Evolutionary conservation across 2,888 invertebrate genomes (phyloP).

Genomic region (Drosophila pseudotakahashii): DNA sequence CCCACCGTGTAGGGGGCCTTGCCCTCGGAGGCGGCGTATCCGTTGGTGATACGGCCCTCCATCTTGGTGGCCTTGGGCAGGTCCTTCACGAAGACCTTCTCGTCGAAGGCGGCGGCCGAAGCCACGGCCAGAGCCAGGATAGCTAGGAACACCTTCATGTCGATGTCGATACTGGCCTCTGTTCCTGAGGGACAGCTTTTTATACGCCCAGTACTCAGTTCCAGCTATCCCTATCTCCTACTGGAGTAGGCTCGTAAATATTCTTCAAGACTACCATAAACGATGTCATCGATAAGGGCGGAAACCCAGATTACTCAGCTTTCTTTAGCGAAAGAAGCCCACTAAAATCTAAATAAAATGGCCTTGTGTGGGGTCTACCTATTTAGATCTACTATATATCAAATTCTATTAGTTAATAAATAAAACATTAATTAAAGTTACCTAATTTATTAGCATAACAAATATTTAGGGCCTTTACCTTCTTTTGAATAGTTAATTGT

Average conservation of each 20-base stretch:
- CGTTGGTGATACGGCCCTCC: constrained; percentile 42
- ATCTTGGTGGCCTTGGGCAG: constrained; percentile 32
- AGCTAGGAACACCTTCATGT: constrained; percentile 43
- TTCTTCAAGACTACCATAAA: constrained; percentile 23
- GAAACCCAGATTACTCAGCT: too few relatives aligned
- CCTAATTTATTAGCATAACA: too few relatives aligned
- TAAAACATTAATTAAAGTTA: too few relatives aligned
- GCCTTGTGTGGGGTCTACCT: too few relatives aligned
- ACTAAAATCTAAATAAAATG: too few relatives aligned
- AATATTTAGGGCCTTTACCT: too few relatives aligned
- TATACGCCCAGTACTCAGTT: constrained; percentile 1
- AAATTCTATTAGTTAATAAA: too few relatives aligned
- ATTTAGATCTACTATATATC: too few relatives aligned
- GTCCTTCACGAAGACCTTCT: constrained; percentile 35
- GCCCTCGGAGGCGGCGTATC: constrained; percentile 35
- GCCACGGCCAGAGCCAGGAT: constrained; percentile 41
- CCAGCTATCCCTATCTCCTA: constrained; percentile 2
- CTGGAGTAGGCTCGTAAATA: constrained; percentile 18
- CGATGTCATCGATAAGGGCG: constrained; percentile 14
- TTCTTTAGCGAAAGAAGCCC: too few relatives aligned
- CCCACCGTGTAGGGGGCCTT: constrained; percentile 44
- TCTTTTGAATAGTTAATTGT: too few relatives aligned
- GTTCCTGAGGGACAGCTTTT: background rate
- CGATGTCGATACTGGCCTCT: constrained; percentile 21
- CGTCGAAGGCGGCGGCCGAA: constrained; percentile 33